A percentile compares a stretch with the other conserved stretches of the same genome.
These are phyloP conservation scores for Geophilus truncorum DNA, from an alignment of 2,888 invertebrate genomes.

Conservation along the genomic window DNA sequence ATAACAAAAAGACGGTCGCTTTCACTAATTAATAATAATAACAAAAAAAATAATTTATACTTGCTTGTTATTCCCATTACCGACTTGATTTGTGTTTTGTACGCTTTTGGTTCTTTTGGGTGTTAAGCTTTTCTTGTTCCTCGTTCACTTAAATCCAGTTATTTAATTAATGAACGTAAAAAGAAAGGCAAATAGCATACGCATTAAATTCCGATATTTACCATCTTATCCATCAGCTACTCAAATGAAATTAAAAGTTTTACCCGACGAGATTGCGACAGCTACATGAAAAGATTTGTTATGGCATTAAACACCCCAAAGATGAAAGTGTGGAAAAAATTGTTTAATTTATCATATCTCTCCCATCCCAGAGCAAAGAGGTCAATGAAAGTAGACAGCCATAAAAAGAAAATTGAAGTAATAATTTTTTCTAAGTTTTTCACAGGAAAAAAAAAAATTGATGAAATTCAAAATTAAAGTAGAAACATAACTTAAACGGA, in stretches of 20 bases:
- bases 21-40: not conserved
- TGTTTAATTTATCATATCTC: not conserved
- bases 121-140: not conserved
- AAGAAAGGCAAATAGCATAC: not conserved
- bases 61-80: too few relatives aligned
- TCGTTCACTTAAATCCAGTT: not conserved
- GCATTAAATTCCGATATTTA: not conserved
- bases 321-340: not conserved
- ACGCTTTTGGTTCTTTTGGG: not conserved
- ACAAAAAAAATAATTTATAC: too few relatives aligned
- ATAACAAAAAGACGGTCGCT: not conserved
- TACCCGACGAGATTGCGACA: not conserved
- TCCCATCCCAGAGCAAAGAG: not conserved
- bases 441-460: not conserved
- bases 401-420: conserved; percentile 14
- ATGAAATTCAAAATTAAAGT: conserved; percentile 6
- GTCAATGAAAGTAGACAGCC: conserved; percentile 20
- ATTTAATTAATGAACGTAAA: not conserved
- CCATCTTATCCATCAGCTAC: not conserved
- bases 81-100: too few relatives aligned
- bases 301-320: not conserved
- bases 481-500: not conserved
- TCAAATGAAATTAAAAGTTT: not conserved
- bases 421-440: not conserved
- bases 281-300: not conserved